Base-by-base conservation (phyloP, 35 echinoderm and acorn worm species). In the Lytechinus pictus region DNA sequence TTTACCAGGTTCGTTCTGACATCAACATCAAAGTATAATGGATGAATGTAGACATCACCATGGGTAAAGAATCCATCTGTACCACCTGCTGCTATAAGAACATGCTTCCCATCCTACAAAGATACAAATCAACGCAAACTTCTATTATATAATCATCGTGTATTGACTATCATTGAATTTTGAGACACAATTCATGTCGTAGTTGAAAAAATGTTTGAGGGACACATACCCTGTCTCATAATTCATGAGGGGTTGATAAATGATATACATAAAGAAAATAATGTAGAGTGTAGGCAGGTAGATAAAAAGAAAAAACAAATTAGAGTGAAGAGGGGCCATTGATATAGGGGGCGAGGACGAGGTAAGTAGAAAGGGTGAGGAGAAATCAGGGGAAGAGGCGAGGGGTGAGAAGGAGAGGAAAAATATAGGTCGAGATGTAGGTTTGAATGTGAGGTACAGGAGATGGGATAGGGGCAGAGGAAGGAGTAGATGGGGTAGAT, bases 71-170 rank as follows among this genome's bases (percentile, higher is more conserved):
- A 55, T 53, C 96, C 95, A 6, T 97, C 96, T 51, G 92, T 95
- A 91, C 98, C 98, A 12, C 97, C 97, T 33, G 96, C 95, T 89
- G 96, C 97, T 14, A 99, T 93, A 5, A 99, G 95, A 57, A 99
- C 96, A 55, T 97, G 95, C 86, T 99, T 99, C 29, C 98, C 98
- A 94, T 97, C 97, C 98, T 99, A 66, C 29, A 44, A 44, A 44
- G 33, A 44, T 44, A 44, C 33, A 44, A 44, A 44, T 44, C 0
- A 44, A 44, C 2, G 33, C 33, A 44, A 44, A 44, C 33, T 44
- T 44, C 0, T 44, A 44, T 44, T 2, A 2, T 1, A 44, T 44
- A 2, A 44, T 44, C 33, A 44, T 44, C 33, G 0, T 44, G 33
- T 44, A 44, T 44, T 44, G 0, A 44, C 33, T 44, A 44, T 44